phyloP scores from a whole-genome alignment of 2,113 vertebrate species.

The Crotophaga sulcirostris region DNA sequence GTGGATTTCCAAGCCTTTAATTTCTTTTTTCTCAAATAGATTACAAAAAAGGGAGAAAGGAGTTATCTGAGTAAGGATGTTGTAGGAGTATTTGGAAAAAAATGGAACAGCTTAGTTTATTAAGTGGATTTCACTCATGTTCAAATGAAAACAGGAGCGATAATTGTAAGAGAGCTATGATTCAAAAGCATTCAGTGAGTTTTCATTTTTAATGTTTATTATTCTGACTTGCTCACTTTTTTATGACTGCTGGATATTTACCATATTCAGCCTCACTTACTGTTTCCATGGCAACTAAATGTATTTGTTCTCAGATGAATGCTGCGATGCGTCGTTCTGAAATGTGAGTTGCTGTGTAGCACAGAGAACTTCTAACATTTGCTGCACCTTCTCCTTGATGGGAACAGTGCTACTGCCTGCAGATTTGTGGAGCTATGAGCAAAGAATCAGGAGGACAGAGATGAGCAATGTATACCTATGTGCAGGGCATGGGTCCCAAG shows the following conservation, averaged over 20 bases:
- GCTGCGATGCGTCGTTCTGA: conserved; percentile 61
- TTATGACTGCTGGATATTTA: conserved; percentile 76
- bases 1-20: conserved; percentile 62
- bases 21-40: conserved; percentile 64
- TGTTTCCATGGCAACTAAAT: conserved; percentile 77
- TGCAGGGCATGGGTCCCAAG: background rate
- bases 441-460: background rate
- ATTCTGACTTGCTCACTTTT: conserved; percentile 69
- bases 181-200: conserved; percentile 70
- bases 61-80: conserved; percentile 14
- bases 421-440: background rate
- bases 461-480: background rate
- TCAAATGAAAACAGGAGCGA: conserved; percentile 67
- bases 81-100: conserved; percentile 48
- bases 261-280: conserved; percentile 66
- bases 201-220: conserved; percentile 72
- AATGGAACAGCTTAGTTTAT: conserved; percentile 54
- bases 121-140: conserved; percentile 64
- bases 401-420: conserved; percentile 11
- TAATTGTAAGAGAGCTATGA: conserved; percentile 69
- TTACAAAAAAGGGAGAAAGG: conserved; percentile 27
- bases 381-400: conserved; percentile 57
- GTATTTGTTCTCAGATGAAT: conserved; percentile 73
- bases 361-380: conserved; percentile 33
- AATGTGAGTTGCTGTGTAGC: conserved; percentile 40